phyloP scores from a whole-genome alignment of 2,797 vertebrate genomes.

The Phoxinus dragarum region DNA sequence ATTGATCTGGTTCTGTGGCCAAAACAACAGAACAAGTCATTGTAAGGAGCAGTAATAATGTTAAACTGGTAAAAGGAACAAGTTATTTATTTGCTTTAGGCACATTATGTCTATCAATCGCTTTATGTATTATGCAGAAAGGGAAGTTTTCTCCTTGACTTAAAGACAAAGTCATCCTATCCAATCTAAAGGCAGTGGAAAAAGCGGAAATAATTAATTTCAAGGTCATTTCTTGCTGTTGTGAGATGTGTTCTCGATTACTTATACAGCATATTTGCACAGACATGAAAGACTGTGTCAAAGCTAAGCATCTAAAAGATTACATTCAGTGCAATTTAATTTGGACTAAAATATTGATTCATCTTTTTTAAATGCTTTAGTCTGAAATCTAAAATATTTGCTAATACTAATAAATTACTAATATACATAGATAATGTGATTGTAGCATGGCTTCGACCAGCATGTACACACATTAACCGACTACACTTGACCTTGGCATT shows the following conservation, averaged over 20 bases:
- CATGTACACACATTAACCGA: background rate
- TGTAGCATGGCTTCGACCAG: background rate
- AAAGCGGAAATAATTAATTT: background rate
- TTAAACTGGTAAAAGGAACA: background rate
- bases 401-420: background rate
- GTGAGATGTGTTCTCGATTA: background rate
- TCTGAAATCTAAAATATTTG: constrained; percentile 4
- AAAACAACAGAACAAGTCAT: background rate
- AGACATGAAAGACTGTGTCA: background rate
- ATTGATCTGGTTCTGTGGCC: constrained; percentile 89
- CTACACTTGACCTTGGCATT: background rate
- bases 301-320: background rate
- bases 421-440: background rate
- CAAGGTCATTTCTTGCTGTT: constrained; percentile 1
- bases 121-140: constrained; percentile 9
- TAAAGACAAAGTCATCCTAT: constrained; percentile 10
- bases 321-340: background rate
- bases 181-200: background rate
- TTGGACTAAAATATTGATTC: background rate
- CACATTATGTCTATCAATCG: background rate
- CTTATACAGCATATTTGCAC: background rate
- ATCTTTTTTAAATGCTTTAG: constrained; percentile 6
- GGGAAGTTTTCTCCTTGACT: background rate
- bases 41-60: background rate
- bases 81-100: background rate